These are phyloP conservation scores for Apostichopus leukothele DNA, from an alignment of 53 echinoderm and acorn worm genomes.

Conservation along the genomic window DNA sequence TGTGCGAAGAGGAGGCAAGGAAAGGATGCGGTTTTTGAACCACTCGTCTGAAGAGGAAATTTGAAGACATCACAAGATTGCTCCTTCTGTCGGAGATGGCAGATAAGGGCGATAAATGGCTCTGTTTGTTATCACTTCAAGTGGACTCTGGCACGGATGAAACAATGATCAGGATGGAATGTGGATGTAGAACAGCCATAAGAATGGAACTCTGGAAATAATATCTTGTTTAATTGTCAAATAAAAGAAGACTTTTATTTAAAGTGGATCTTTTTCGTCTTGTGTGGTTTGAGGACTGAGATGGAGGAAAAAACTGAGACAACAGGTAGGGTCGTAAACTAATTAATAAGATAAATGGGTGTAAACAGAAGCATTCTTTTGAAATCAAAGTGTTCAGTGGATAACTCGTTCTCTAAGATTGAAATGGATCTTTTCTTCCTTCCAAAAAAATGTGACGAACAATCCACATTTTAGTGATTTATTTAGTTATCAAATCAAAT, in stretches of 20 bases:
- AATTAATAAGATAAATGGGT: slow-evolving; percentile 28
- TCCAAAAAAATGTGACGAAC: too few species aligned
- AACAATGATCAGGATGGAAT: background rate
- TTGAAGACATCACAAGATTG: background rate
- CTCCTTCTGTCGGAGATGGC: background rate
- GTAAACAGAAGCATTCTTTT: background rate
- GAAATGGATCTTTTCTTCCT: too few species aligned
- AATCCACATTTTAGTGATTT: too few species aligned
- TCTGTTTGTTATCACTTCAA: background rate
- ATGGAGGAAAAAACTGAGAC: background rate
- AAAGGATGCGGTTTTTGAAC: background rate
- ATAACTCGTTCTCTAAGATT: too few species aligned
- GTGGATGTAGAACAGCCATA: background rate
- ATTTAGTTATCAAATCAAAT: too few species aligned
- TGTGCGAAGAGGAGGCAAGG: background rate
- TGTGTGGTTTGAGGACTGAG: slow-evolving; percentile 20
- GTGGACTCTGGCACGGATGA: background rate
- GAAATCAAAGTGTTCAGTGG: too few species aligned
- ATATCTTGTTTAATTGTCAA: background rate
- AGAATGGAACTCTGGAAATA: background rate
- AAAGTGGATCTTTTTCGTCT: slow-evolving; percentile 28
- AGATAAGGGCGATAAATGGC: background rate
- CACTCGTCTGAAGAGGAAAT: background rate
- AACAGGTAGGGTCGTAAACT: slow-evolving; percentile 22
- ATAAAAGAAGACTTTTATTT: slow-evolving; percentile 3